Percentiles rank a stretch among this genome's conserved stretches.
These are phyloP conservation scores for Hemithea aestivaria DNA, from an alignment of 2,888 invertebrate species.

Conservation along the genomic window DNA sequence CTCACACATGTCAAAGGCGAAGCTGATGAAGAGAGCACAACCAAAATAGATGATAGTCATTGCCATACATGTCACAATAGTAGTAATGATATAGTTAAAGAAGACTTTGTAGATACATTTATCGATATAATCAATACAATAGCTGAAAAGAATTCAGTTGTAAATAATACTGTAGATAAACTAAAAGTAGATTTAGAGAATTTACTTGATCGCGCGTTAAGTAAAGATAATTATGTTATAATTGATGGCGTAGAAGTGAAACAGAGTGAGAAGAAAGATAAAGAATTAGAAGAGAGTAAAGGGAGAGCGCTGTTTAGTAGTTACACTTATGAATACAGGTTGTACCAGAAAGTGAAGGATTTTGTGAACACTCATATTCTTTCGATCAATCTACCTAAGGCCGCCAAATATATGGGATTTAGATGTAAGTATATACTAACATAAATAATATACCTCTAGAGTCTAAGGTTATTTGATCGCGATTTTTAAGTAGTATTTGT, in stretches of 20 bases:
- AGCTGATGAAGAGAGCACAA: constrained; percentile 49
- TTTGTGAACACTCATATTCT: constrained; percentile 81
- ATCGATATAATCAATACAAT: constrained; percentile 48
- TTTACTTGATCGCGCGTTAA: constrained; percentile 78
- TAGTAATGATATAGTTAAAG: constrained; percentile 33
- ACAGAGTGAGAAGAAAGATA: constrained; percentile 27
- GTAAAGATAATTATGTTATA: constrained; percentile 75
- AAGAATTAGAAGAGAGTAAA: constrained; percentile 30
- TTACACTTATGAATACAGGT: constrained; percentile 72
- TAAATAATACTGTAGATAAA: constrained; percentile 56
- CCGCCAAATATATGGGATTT: constrained; percentile 81
- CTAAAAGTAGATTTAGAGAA: constrained; percentile 75
- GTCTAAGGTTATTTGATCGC: too few relatives aligned
- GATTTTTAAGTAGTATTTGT: too few relatives aligned
- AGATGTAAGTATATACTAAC: constrained; percentile 76
- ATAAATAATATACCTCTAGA: too few relatives aligned
- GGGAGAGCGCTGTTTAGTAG: constrained; percentile 61
- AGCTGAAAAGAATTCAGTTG: constrained; percentile 49
- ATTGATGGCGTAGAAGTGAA: constrained; percentile 79
- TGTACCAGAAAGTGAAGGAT: constrained; percentile 78
- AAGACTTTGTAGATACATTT: constrained; percentile 47
- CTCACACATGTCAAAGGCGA: constrained; percentile 50
- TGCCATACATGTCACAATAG: constrained; percentile 73
- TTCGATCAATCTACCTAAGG: constrained; percentile 83
- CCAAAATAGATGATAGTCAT: constrained; percentile 56